Evolutionary conservation across 2,113 vertebrate genomes (phyloP).

Genomic region (Rhabdornis inornatus): DNA sequence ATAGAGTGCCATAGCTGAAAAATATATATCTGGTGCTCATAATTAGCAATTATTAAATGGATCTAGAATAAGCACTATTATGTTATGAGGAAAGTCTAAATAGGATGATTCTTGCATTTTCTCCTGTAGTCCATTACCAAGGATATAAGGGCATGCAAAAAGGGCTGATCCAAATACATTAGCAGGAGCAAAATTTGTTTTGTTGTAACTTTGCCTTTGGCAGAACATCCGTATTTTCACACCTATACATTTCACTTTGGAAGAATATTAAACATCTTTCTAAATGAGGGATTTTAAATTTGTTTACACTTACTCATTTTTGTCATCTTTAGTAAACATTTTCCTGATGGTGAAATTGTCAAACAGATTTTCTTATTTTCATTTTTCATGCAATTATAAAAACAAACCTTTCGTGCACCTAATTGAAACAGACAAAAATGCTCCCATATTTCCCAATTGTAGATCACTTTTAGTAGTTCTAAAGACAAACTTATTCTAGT

Average conservation of each 20-base stretch:
- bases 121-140: background rate
- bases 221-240: background rate
- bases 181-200: background rate
- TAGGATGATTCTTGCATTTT: background rate
- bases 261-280: background rate
- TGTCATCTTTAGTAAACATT: background rate
- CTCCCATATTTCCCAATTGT: background rate
- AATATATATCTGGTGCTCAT: background rate
- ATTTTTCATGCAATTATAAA: background rate
- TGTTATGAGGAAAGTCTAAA: background rate
- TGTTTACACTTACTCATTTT: background rate
- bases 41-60: background rate
- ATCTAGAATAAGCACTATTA: background rate
- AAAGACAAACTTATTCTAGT: background rate
- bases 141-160: background rate
- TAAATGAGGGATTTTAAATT: background rate
- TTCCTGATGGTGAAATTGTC: background rate
- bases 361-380: background rate
- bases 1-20: background rate
- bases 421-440: background rate
- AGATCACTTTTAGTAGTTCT: background rate
- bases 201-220: background rate
- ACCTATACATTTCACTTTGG: background rate
- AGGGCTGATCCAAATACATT: background rate
- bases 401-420: accelerated